Conservation (phyloP, 2,888 invertebrate genomes). For the Apantesis nais region DNA sequence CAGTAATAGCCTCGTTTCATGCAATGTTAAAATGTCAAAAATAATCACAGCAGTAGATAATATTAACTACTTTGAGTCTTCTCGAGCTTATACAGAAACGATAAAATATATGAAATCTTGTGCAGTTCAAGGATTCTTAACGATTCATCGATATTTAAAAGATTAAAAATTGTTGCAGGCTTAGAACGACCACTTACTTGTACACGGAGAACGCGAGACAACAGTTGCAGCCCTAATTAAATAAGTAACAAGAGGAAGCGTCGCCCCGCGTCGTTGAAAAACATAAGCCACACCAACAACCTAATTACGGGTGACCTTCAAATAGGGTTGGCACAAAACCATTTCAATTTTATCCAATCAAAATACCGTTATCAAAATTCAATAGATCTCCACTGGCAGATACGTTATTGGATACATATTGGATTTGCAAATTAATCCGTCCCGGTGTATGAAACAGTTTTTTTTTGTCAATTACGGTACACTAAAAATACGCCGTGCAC, state of each 20-base stretch:
- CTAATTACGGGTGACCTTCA: constrained; percentile 74
- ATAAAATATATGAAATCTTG: neutral
- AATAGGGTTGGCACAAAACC: constrained; percentile 54
- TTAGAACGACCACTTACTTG: constrained; percentile 42
- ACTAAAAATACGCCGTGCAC: too few relatives aligned
- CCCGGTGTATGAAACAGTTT: constrained; percentile 54
- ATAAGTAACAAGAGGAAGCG: constrained; percentile 69
- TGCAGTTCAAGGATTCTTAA: neutral
- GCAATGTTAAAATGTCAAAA: too few relatives aligned
- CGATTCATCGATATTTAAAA: neutral
- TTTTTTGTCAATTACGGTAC: constrained; percentile 52
- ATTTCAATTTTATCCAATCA: constrained; percentile 26
- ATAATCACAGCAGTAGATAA: neutral
- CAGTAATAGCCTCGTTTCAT: too few relatives aligned
- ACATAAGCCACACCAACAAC: constrained; percentile 68
- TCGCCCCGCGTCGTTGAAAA: constrained; percentile 64
- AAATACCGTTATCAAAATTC: constrained; percentile 60
- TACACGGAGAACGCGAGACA: constrained; percentile 38
- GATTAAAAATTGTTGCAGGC: constrained; percentile 32
- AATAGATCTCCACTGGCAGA: constrained; percentile 59
- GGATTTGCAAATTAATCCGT: constrained; percentile 64
- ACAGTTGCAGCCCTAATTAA: constrained; percentile 62
- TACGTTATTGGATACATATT: constrained; percentile 61
- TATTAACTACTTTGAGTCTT: neutral
- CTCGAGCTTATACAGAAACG: neutral